Evolutionary conservation across 1,140 invertebrate species (phyloP).

Genomic region (Euglossa dilemma): DNA sequence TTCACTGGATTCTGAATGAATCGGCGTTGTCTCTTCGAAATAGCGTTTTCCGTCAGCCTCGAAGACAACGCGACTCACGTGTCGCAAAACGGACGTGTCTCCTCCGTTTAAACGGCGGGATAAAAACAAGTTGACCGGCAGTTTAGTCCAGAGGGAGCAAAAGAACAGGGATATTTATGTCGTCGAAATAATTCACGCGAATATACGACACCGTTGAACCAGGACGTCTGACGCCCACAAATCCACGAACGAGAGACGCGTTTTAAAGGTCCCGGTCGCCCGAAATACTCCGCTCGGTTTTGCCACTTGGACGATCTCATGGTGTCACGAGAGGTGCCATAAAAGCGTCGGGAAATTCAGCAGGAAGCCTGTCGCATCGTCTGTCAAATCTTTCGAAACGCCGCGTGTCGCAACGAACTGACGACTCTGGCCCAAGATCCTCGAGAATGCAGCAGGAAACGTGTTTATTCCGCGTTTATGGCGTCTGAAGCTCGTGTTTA

Average conservation of each 20-base stretch:
- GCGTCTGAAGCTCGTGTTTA: no score
- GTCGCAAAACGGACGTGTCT: no score
- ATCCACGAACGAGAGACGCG: neutral
- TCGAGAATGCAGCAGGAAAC: no score
- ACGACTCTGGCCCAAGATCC: no score
- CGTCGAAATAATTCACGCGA: constrained; percentile 31
- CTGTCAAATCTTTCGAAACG: neutral
- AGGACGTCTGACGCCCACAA: constrained; percentile 25
- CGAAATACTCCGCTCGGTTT: constrained; percentile 5
- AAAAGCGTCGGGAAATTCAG: neutral
- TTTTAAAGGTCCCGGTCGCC: neutral
- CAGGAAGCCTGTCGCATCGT: neutral
- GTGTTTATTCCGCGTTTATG: no score
- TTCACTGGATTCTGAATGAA: no score
- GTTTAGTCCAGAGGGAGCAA: neutral
- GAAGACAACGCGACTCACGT: no score
- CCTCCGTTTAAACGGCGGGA: no score
- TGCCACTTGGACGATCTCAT: neutral
- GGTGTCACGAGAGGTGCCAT: neutral
- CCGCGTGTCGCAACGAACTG: no score
- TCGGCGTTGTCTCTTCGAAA: neutral
- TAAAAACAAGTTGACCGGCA: neutral
- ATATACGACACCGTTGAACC: constrained; percentile 31
- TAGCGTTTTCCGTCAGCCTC: neutral
- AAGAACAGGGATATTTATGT: constrained; percentile 14